Evolutionary conservation across 2,113 vertebrate genomes (phyloP).

Genomic region (Anseranas semipalmata): DNA sequence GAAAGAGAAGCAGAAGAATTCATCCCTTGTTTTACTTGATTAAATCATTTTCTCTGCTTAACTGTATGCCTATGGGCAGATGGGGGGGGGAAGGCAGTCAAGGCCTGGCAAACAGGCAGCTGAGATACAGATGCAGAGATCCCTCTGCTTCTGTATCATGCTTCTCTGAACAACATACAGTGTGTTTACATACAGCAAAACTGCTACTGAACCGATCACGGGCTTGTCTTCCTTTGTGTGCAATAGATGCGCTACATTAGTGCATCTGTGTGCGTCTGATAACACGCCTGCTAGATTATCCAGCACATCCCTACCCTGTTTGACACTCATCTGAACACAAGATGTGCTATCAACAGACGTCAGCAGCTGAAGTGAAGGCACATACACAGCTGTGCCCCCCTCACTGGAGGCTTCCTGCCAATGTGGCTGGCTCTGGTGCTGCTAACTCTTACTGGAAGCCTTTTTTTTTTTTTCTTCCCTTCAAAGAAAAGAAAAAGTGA

Average conservation of each 20-base stretch:
- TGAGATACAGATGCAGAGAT: not conserved
- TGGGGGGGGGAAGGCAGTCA: not conserved
- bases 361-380: slow-evolving; percentile 2
- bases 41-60: slow-evolving; percentile 6
- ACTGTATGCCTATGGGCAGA: not conserved
- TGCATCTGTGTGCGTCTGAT: slow-evolving; percentile 9
- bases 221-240: not conserved
- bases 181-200: not conserved
- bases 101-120: not conserved
- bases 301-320: not conserved
- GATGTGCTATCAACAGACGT: not conserved
- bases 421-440: not conserved
- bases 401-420: slow-evolving; percentile 4
- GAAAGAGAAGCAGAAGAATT: not conserved
- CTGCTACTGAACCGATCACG: accelerated
- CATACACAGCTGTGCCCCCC: not conserved
- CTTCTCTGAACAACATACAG: not conserved
- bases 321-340: slow-evolving; percentile 12
- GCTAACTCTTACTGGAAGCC: not conserved
- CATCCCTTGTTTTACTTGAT: not conserved
- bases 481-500: slow-evolving; percentile 16
- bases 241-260: accelerated
- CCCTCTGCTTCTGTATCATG: not conserved
- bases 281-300: not conserved
- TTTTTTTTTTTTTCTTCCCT: not conserved